phyloP scores from a whole-genome alignment of 2,888 invertebrate species.

The Epiperipatus broadwayi region DNA sequence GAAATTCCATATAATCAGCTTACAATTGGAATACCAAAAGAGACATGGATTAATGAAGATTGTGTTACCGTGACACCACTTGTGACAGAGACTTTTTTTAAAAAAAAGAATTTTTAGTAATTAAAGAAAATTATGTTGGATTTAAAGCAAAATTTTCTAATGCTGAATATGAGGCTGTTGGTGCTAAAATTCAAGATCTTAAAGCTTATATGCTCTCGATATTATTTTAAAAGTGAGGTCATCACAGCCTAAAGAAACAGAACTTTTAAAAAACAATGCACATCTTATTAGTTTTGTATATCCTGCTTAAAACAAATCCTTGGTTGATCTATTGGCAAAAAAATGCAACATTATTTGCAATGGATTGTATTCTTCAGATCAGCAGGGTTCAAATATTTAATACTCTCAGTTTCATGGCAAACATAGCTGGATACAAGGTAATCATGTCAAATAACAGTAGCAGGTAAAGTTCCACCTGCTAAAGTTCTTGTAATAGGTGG shows the following conservation, averaged over 20 bases:
- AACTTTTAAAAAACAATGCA: slow-evolving; percentile 42
- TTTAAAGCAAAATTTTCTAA: slow-evolving; percentile 54
- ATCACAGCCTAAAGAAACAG: slow-evolving; percentile 43
- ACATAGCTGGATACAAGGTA: slow-evolving; percentile 67
- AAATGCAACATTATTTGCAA: slow-evolving; percentile 60
- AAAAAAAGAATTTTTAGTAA: slow-evolving; percentile 60
- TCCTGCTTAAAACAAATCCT: slow-evolving; percentile 56
- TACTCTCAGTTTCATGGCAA: slow-evolving; percentile 75
- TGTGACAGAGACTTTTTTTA: slow-evolving; percentile 44
- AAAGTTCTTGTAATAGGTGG: slow-evolving; percentile 72
- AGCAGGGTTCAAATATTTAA: slow-evolving; percentile 74
- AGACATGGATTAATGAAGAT: slow-evolving; percentile 56
- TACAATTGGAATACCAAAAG: slow-evolving; percentile 62
- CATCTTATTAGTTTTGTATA: slow-evolving; percentile 64
- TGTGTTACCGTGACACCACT: slow-evolving; percentile 60
- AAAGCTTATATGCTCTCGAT: slow-evolving; percentile 49
- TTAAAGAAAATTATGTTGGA: slow-evolving; percentile 60
- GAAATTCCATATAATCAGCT: slow-evolving; percentile 56
- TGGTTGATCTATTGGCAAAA: slow-evolving; percentile 48
- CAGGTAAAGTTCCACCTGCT: slow-evolving; percentile 61
- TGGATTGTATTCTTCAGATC: slow-evolving; percentile 75
- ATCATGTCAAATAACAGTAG: slow-evolving; percentile 47
- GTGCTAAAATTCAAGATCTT: slow-evolving; percentile 46
- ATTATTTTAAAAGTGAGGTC: slow-evolving; percentile 60
- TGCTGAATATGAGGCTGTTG: slow-evolving; percentile 48